Base-by-base conservation (phyloP, 2,797 vertebrate species). In the Tachyglossus aculeatus region DNA sequence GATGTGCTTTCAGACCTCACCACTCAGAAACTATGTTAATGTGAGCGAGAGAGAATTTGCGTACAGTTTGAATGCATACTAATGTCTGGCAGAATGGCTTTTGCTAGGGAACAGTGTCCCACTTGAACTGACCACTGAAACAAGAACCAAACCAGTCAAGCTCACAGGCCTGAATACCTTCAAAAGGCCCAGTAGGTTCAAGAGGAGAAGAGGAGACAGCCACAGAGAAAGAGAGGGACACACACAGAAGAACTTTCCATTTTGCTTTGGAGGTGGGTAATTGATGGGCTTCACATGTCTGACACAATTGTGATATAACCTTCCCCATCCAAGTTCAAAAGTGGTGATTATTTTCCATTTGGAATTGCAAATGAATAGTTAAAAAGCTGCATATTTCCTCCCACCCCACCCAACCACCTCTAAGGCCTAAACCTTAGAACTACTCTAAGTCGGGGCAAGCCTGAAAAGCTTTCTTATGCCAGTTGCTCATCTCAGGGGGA, bases 211-310 rank as follows among this genome's bases (percentile, higher is more conserved):
- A n/a, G n/a, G n/a, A n/a, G n/a, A n/a, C n/a, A n/a, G n/a, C n/a
- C n/a, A n/a, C n/a, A n/a, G n/a, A n/a, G n/a, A n/a, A n/a, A n/a
- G n/a, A n/a, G n/a, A n/a, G n/a, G n/a, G n/a, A n/a, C n/a, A n/a
- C n/a, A n/a, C n/a, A n/a, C n/a, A n/a, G n/a, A n/a, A 47, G 31
- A 33, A 67, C 55, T 64, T 74, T 76, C 74, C 57, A 61, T 56
- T 80, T 70, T 37, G 10, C 14, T 13, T 24, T 48, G 5, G 31
- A 52, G 57, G 63, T 3, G 65, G 44, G 44, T 55, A 37, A 60
- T 9, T n/a, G 36, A 60, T 40, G 51, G 53, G 38, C 43, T 81
- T 71, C 47, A 14, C 14, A 43, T 18, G 29, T 40, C 50, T 67
- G 51, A 56, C 36, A 79, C 43, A 41, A 54, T 59, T 45, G 43